Evolutionary conservation across 1,140 invertebrate species (phyloP).

Genomic region (Drosophila cardini): DNA sequence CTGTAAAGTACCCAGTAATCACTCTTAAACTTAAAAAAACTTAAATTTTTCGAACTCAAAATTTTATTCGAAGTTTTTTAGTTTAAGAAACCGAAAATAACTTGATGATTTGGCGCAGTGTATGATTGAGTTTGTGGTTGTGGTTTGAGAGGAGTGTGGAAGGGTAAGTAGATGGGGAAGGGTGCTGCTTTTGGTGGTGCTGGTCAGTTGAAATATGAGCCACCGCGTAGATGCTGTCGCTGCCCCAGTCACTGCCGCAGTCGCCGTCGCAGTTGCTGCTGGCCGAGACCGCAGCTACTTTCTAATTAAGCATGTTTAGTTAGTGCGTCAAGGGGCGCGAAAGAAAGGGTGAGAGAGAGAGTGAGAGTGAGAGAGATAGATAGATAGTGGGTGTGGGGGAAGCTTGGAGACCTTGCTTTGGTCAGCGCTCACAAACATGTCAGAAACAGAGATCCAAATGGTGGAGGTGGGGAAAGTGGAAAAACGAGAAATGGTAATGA

Average conservation of each 20-base stretch:
- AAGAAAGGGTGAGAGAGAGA: not conserved
- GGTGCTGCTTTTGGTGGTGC: conserved; percentile 5
- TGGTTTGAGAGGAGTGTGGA: not conserved
- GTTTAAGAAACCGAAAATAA: no score
- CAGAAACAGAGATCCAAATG: conserved; percentile 49
- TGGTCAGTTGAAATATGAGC: conserved; percentile 76
- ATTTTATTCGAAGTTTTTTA: no score
- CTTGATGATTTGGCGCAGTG: no score
- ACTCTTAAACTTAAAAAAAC: no score
- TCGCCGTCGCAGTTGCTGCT: conserved; percentile 1
- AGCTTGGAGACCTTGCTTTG: conserved; percentile 28
- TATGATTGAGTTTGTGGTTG: no score
- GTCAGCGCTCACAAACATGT: conserved; percentile 60
- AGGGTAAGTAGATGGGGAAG: not conserved
- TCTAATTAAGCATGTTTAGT: conserved; percentile 82
- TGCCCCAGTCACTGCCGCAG: not conserved
- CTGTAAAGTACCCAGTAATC: no score
- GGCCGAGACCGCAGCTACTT: conserved; percentile 66
- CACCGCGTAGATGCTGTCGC: conserved; percentile 40
- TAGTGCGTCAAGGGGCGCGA: conserved; percentile 33
- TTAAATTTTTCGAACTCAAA: no score
- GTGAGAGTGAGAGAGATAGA: not conserved
- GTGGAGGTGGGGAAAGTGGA: not conserved
- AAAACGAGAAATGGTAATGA: not conserved
- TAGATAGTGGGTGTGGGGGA: not conserved